phyloP scores from a whole-genome alignment of 2,888 invertebrate species.

The Apotomis turbidana region DNA sequence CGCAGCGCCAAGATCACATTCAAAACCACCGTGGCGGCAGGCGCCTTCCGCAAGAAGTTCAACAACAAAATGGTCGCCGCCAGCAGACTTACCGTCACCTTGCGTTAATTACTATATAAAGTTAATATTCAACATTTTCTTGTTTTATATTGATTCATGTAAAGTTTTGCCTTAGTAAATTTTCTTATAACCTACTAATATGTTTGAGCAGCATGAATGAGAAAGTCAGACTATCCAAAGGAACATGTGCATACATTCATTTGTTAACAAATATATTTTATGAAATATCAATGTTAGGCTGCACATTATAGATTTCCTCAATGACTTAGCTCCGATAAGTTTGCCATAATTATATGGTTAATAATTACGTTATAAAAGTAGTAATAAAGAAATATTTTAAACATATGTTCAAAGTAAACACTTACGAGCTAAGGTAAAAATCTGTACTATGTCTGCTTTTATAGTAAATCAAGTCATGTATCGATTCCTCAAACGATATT shows the following conservation, averaged over 20 bases:
- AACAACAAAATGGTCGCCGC: constrained; percentile 81
- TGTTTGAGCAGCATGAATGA: neutral
- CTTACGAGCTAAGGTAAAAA: no score
- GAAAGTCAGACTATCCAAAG: neutral
- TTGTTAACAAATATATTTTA: neutral
- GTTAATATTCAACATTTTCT: neutral
- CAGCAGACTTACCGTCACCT: constrained; percentile 68
- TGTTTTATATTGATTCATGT: neutral
- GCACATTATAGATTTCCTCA: no score
- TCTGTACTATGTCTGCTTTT: no score
- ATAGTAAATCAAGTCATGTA: no score
- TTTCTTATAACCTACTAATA: neutral
- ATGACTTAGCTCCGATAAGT: no score
- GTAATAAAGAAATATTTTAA: no score
- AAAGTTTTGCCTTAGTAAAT: neutral
- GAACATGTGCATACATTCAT: neutral
- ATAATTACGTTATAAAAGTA: no score
- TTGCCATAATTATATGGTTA: no score
- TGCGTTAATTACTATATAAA: constrained; percentile 47
- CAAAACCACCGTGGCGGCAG: constrained; percentile 68
- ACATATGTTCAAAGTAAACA: no score
- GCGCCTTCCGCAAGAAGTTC: constrained; percentile 74
- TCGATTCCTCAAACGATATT: no score
- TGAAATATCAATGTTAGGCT: no score
- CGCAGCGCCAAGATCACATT: constrained; percentile 73